These are phyloP conservation scores for Lasioglossum calceatum DNA, from an alignment of 2,888 invertebrate species.

Conservation along the genomic window DNA sequence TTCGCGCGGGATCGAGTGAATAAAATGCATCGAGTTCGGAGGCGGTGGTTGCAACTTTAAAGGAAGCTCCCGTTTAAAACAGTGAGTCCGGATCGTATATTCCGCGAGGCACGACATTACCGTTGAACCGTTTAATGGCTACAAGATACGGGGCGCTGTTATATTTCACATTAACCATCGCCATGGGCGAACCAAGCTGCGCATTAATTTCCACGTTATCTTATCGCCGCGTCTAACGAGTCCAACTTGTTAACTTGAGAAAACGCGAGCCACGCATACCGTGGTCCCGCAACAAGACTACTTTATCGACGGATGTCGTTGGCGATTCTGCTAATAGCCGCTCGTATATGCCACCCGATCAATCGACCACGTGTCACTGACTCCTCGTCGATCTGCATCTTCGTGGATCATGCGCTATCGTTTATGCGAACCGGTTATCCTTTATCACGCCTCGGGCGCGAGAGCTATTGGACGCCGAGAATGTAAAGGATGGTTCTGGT, in stretches of 20 bases:
- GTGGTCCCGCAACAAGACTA: background rate
- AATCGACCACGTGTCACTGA: constrained; percentile 47
- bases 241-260: constrained; percentile 45
- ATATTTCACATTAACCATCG: constrained; percentile 53
- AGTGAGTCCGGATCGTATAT: constrained; percentile 14
- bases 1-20: background rate
- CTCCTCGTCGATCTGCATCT: background rate
- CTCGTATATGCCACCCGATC: constrained; percentile 43
- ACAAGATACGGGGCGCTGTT: constrained; percentile 35
- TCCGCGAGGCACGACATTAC: constrained; percentile 17
- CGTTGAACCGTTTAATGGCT: constrained; percentile 38
- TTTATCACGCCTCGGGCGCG: background rate
- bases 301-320: constrained; percentile 66
- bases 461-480: background rate
- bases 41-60: background rate
- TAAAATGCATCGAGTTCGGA: background rate
- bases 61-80: constrained; percentile 14
- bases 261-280: constrained; percentile 32
- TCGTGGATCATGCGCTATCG: background rate
- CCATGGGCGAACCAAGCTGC: constrained; percentile 27
- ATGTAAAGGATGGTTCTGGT: background rate
- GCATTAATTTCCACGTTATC: constrained; percentile 59
- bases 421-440: background rate
- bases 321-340: constrained; percentile 65
- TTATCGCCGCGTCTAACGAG: constrained; percentile 62